phyloP scores from a whole-genome alignment of 2,888 invertebrate species.

The Diarsia dahlii region DNA sequence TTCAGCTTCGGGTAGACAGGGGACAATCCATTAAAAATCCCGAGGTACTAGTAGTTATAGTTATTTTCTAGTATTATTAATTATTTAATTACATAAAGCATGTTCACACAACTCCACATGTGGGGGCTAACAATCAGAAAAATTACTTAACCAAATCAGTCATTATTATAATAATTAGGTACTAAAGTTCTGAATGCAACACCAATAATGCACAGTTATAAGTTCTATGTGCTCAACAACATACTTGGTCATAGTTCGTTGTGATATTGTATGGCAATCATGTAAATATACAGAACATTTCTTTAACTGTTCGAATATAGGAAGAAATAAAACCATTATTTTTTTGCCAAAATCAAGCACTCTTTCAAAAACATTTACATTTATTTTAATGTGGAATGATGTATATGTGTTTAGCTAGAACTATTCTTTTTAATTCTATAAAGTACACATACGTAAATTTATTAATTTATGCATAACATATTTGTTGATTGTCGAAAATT shows the following conservation, averaged over 20 bases:
- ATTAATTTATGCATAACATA: constrained; percentile 59
- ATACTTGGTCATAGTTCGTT: constrained; percentile 46
- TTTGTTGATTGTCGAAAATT: constrained; percentile 56
- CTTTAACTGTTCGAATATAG: constrained; percentile 28
- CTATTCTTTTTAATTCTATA: constrained; percentile 60
- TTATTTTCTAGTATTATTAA: constrained; percentile 65
- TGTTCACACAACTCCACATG: constrained; percentile 50
- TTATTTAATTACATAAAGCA: constrained; percentile 60
- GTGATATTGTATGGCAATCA: constrained; percentile 44
- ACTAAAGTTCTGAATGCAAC: constrained; percentile 64
- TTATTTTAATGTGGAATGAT: constrained; percentile 71
- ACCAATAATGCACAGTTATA: constrained; percentile 41
- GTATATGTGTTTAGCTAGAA: constrained; percentile 59
- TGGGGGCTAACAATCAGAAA: constrained; percentile 65
- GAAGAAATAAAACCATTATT: constrained; percentile 59
- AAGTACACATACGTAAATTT: constrained; percentile 59
- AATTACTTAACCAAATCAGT: constrained; percentile 85
- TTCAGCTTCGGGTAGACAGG: constrained; percentile 37
- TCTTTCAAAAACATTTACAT: constrained; percentile 57
- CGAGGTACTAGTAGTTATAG: constrained; percentile 56
- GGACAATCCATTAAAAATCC: constrained; percentile 51
- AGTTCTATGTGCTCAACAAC: constrained; percentile 39
- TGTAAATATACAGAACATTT: constrained; percentile 33
- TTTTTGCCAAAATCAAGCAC: constrained; percentile 51
- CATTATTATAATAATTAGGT: constrained; percentile 76